Evolutionary conservation across 53 echinoderm and acorn worm genomes (phyloP).

Genomic region (Echinarachnius parma): DNA sequence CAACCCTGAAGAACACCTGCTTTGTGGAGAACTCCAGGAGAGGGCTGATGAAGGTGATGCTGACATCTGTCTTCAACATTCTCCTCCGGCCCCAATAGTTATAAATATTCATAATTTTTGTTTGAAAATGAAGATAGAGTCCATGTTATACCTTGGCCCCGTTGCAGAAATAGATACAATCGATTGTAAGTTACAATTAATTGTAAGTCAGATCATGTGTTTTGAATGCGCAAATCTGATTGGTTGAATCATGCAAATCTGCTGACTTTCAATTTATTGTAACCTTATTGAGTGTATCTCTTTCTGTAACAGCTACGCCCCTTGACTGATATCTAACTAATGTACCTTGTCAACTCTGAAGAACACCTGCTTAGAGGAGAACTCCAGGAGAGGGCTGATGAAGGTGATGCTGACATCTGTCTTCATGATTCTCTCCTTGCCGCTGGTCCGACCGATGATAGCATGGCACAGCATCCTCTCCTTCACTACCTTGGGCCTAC

Average conservation of each 20-base stretch:
- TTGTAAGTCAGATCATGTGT: too few relatives aligned
- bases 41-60: conserved; percentile 94
- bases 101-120: too few relatives aligned
- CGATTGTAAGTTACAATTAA: too few relatives aligned
- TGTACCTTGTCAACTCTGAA: conserved; percentile 93
- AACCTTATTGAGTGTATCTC: too few relatives aligned
- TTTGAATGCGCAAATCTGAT: too few relatives aligned
- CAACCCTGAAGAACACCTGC: conserved; percentile 83
- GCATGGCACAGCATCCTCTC: conserved; percentile 97
- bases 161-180: too few relatives aligned
- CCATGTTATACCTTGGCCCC: too few relatives aligned
- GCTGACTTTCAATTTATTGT: too few relatives aligned
- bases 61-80: conserved; percentile 97
- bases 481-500: conserved; percentile 81
- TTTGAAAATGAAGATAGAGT: too few relatives aligned
- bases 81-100: conserved; percentile 94
- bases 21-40: conserved; percentile 92
- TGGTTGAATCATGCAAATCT: too few relatives aligned
- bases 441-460: conserved; percentile 93
- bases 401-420: conserved; percentile 93
- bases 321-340: too few relatives aligned
- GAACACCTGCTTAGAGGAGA: conserved; percentile 83
- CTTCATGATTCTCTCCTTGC: conserved; percentile 98
- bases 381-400: conserved; percentile 95
- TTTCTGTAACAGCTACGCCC: too few relatives aligned